Evolutionary conservation across 2,888 invertebrate species (phyloP).

Genomic region (Mythimna albipuncta): DNA sequence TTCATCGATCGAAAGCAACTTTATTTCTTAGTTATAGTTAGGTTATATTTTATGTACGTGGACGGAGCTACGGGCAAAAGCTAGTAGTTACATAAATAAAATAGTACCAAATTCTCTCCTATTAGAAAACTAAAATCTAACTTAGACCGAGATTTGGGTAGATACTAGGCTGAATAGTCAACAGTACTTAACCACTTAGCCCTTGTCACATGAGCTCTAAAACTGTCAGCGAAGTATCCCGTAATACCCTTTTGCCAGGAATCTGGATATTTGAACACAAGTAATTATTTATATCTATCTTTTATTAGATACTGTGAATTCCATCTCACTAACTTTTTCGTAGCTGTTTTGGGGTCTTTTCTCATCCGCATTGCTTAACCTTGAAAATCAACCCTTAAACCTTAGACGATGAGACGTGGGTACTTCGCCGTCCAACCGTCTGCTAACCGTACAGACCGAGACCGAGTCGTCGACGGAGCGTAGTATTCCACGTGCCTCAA

Average conservation of each 20-base stretch:
- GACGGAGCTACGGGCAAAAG: no score
- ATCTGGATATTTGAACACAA: background rate
- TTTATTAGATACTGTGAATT: background rate
- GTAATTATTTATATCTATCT: background rate
- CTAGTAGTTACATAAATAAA: no score
- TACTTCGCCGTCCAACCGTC: no score
- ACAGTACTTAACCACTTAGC: background rate
- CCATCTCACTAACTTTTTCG: background rate
- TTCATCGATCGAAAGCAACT: no score
- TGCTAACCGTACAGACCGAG: no score
- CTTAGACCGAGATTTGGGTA: conserved; percentile 6
- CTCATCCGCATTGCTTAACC: background rate
- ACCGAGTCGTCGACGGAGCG: no score
- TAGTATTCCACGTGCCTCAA: no score
- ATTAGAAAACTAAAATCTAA: background rate
- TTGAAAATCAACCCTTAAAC: background rate
- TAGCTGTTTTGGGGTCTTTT: no score
- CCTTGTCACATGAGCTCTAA: conserved; percentile 13
- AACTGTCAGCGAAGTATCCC: conserved; percentile 17
- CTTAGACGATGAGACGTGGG: no score
- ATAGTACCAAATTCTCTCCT: no score
- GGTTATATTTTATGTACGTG: no score
- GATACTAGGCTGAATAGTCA: background rate
- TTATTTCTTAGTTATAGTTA: no score
- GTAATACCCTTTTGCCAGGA: conserved; percentile 11